Evolutionary conservation across 2,797 vertebrate species (phyloP).

Genomic region (Threskiornis aethiopicus): DNA sequence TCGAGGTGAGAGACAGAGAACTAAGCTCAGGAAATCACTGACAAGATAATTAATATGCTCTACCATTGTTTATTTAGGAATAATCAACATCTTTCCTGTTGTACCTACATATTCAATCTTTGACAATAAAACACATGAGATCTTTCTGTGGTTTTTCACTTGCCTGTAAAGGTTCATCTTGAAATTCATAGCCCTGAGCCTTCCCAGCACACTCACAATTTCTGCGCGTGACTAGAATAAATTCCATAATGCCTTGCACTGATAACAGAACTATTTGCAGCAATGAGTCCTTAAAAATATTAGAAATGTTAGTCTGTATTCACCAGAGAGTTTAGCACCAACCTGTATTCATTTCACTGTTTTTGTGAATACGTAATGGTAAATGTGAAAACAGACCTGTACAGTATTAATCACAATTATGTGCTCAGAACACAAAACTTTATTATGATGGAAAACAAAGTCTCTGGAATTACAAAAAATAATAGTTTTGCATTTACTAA

Average conservation of each 20-base stretch:
- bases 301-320: neutral
- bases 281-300: neutral
- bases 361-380: neutral
- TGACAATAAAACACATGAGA: neutral
- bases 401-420: neutral
- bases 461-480: neutral
- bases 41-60: neutral
- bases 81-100: neutral
- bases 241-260: neutral
- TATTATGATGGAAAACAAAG: neutral
- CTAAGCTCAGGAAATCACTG: constrained; percentile 1
- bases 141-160: neutral
- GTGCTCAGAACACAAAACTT: neutral
- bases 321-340: neutral
- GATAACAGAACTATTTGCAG: neutral
- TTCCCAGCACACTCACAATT: neutral
- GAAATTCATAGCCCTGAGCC: neutral
- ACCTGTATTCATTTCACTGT: neutral
- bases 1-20: neutral
- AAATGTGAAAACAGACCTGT: neutral
- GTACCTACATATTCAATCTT: neutral
- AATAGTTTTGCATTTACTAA: neutral
- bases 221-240: neutral
- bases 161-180: neutral
- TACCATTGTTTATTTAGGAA: neutral